A percentile compares a stretch with the other conserved stretches of the same genome.
phyloP scores from a whole-genome alignment of 2,797 vertebrate species.

The Protonibea diacanthus region DNA sequence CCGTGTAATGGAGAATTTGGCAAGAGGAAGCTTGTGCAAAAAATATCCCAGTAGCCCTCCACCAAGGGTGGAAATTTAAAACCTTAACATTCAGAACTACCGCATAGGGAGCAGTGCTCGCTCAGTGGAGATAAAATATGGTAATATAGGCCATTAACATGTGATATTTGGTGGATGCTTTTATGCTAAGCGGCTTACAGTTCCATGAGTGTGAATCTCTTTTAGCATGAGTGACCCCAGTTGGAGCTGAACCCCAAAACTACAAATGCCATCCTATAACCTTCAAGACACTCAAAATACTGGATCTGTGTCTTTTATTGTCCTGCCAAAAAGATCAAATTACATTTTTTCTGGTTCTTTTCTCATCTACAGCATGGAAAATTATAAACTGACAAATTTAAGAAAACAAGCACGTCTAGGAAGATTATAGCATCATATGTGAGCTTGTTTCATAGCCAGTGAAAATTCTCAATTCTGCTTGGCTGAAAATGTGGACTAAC shows the following conservation, averaged over 20 bases:
- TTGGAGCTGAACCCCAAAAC: conserved; percentile 35
- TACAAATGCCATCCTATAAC: conserved; percentile 12
- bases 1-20: conserved; percentile 33
- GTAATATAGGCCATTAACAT: conserved; percentile 61
- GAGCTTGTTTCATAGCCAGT: not conserved
- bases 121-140: conserved; percentile 64
- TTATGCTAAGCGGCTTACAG: conserved; percentile 61
- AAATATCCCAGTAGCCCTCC: conserved; percentile 22
- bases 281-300: conserved; percentile 5
- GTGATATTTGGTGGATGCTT: conserved; percentile 56
- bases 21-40: conserved; percentile 31
- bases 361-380: not conserved
- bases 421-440: not conserved
- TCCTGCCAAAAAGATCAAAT: not conserved
- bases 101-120: conserved; percentile 39
- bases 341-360: not conserved
- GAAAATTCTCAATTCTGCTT: not conserved
- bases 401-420: not conserved
- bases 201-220: conserved; percentile 52
- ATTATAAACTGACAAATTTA: not conserved
- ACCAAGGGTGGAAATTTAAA: conserved; percentile 41
- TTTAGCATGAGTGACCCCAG: conserved; percentile 51
- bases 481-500: not conserved
- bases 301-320: not conserved
- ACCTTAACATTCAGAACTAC: conserved; percentile 34